Percentiles rank a stretch among this genome's conserved stretches.
These are phyloP conservation scores for Operophtera brumata DNA, from an alignment of 2,888 invertebrate genomes.

Conservation along the genomic window DNA sequence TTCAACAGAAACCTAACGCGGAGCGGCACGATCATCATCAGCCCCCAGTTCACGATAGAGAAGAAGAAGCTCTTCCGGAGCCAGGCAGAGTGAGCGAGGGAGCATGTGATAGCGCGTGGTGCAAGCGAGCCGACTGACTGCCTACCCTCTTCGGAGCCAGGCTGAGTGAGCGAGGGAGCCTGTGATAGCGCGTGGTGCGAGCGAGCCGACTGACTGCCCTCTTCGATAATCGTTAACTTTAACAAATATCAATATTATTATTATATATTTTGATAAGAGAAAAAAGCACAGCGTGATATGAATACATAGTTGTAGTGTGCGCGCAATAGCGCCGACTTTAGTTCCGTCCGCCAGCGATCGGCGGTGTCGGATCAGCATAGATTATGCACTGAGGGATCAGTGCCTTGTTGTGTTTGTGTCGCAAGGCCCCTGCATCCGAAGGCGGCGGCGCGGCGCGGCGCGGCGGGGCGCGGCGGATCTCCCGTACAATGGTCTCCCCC, in stretches of 20 bases:
- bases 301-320: slow-evolving; percentile 76
- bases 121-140: slow-evolving; percentile 75
- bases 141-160: slow-evolving; percentile 84
- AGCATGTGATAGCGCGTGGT: slow-evolving; percentile 57
- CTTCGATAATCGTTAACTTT: slow-evolving; percentile 77
- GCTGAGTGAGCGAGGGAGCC: slow-evolving; percentile 66
- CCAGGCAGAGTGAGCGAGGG: slow-evolving; percentile 75
- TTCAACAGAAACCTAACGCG: slow-evolving; percentile 88
- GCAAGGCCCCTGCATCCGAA: slow-evolving; percentile 26
- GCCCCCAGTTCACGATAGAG: slow-evolving; percentile 92
- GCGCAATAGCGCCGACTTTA: slow-evolving; percentile 55
- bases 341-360: slow-evolving; percentile 31
- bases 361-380: slow-evolving; percentile 24
- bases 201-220: slow-evolving; percentile 77
- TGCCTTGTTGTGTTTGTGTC: too few species aligned
- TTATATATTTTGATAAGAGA: slow-evolving; percentile 79
- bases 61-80: slow-evolving; percentile 95
- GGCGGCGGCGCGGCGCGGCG: slow-evolving; percentile 37
- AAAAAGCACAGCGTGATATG: slow-evolving; percentile 82
- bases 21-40: slow-evolving; percentile 93
- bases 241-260: slow-evolving; percentile 80
- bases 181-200: slow-evolving; percentile 62
- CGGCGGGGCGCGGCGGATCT: slow-evolving; percentile 54
- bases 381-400: too few species aligned
- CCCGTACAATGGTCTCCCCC: slow-evolving; percentile 36